Conservation (phyloP, 2,113 vertebrate genomes). For the Cyanoramphus novaezelandiae region DNA sequence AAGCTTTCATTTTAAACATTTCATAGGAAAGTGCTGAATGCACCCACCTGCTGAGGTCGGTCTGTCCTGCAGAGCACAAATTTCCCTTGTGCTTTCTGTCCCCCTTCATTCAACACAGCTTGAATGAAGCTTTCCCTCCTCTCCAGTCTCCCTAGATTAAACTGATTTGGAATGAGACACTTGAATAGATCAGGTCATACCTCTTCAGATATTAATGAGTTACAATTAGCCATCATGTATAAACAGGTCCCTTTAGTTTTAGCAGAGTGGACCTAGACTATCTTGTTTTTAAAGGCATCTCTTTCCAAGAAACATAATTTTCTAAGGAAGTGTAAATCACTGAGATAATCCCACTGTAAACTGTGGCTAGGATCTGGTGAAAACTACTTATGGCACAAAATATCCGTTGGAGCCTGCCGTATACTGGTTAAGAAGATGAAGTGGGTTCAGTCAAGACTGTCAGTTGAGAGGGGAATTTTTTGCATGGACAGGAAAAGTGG, state of each 20-base stretch:
- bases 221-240: neutral
- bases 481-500: neutral
- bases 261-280: neutral
- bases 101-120: neutral
- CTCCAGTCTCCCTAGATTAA: neutral
- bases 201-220: neutral
- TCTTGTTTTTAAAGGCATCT: neutral
- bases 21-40: neutral
- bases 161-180: neutral
- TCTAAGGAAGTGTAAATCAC: neutral
- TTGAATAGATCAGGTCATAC: neutral
- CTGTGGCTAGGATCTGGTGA: neutral
- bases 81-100: neutral
- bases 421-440: neutral
- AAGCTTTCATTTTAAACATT: neutral
- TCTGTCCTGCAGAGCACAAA: neutral
- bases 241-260: neutral
- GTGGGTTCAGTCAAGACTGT: neutral
- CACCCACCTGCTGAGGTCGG: neutral
- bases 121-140: neutral
- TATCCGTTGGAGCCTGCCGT: neutral
- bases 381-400: neutral
- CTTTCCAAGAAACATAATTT: neutral
- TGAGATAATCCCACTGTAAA: neutral
- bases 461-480: neutral